Evolutionary conservation across 2,888 invertebrate species (phyloP).

Genomic region (Drosophila greeni): DNA sequence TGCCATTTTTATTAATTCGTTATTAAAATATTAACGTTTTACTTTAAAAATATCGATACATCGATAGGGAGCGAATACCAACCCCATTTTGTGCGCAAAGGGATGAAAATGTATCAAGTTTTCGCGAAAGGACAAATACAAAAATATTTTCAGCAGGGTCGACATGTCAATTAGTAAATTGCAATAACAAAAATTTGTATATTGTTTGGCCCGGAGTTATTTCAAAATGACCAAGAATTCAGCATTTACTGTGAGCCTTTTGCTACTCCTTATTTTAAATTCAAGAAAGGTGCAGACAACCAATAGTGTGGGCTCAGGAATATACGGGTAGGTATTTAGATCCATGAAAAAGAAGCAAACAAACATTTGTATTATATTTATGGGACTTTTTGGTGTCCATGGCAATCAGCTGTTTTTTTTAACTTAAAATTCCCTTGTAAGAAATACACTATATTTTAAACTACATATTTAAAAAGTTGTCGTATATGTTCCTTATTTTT

Average conservation of each 20-base stretch:
- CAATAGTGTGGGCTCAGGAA: constrained; percentile 14
- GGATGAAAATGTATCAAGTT: constrained; percentile 33
- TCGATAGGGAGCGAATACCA: constrained; percentile 17
- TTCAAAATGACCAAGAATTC: constrained; percentile 23
- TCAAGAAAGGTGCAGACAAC: constrained; percentile 11
- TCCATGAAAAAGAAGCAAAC: not conserved
- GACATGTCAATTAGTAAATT: constrained; percentile 26
- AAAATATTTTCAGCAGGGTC: constrained; percentile 23
- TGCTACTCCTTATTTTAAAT: constrained; percentile 3
- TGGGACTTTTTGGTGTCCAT: not conserved
- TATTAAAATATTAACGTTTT: not conserved
- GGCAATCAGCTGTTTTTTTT: not conserved
- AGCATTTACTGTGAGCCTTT: constrained; percentile 1
- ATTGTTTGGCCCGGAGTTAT: not conserved
- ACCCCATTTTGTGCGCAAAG: constrained; percentile 17
- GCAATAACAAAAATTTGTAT: constrained; percentile 5
- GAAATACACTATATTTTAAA: too few species aligned
- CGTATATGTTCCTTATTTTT: too few species aligned
- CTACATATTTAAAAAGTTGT: too few species aligned
- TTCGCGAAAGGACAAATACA: constrained; percentile 32
- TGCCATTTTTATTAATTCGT: not conserved
- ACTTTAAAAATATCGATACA: constrained; percentile 20
- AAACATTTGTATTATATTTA: not conserved
- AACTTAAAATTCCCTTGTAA: too few species aligned
- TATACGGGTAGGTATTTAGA: constrained; percentile 37